A percentile compares a stretch with the other conserved stretches of the same genome.
phyloP scores from a whole-genome alignment of 2,797 vertebrate genomes.

The Tympanoctomys barrerae region DNA sequence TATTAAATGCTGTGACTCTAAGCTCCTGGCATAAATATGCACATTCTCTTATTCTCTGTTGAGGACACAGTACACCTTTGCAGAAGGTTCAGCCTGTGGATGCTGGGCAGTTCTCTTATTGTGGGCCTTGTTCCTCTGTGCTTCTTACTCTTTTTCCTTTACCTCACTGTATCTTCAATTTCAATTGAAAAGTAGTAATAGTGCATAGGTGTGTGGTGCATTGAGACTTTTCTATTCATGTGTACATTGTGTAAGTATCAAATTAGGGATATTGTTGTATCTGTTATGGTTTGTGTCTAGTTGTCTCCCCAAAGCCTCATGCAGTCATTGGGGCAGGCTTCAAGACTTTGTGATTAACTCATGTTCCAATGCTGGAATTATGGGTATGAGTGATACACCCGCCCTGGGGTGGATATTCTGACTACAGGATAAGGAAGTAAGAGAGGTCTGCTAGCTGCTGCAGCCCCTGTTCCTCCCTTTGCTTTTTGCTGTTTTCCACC shows the following conservation, averaged over 20 bases:
- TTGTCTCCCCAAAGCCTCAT: no score
- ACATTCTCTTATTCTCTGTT: constrained; percentile 21
- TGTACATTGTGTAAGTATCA: background rate
- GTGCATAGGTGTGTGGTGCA: background rate
- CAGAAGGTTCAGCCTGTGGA: background rate
- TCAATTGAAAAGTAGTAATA: background rate
- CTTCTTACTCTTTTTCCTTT: background rate
- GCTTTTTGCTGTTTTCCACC: no score
- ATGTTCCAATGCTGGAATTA: no score
- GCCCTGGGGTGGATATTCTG: no score
- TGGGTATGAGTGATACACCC: no score
- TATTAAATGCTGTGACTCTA: background rate
- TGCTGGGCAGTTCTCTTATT: background rate
- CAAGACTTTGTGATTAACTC: no score
- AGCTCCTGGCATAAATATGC: background rate
- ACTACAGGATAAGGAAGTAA: no score
- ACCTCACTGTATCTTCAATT: background rate
- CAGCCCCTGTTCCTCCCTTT: no score
- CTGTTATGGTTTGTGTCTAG: no score
- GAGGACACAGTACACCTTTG: background rate
- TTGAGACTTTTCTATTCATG: background rate
- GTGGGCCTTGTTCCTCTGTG: background rate
- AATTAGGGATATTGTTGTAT: background rate
- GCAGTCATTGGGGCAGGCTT: no score
- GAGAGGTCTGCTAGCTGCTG: no score